Evolutionary conservation across 2,888 invertebrate genomes (phyloP), one percentile per base, ranked within the genome.

Genomic region (Pantelozetes paolii): DNA sequence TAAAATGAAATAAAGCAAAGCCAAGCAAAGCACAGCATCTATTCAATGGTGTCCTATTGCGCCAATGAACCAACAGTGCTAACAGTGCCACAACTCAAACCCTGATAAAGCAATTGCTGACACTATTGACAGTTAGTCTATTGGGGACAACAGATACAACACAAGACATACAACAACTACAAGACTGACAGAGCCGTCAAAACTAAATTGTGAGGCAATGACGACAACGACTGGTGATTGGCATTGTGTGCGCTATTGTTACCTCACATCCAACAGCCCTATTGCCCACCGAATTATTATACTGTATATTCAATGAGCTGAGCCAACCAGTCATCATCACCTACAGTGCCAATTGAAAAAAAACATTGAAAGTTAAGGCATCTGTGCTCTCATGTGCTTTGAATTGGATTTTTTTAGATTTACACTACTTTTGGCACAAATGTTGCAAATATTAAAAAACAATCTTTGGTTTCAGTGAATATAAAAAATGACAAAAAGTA

Each of bases 31-130:
- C 62, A 62, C 62, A 62, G 62, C 62, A 62, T 62, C 62, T 8
- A 64, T 36, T 64, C 64, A 64, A 64, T 64, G 64, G 64, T 64
- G 64, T 64, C 64, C 64, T 64, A 64, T 64, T 64, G 64, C 64
- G 64, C 64, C 18, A 30, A 2, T 59, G 59, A 8, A 20, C 50
- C 59, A 59, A 59, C 48, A 15, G 18, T 57, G 57, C 57, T 36
- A n/a, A n/a, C n/a, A n/a, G n/a, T n/a, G n/a, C 57, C 8, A 57
- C 64, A 64, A 36, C 64, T 64, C 8, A 3, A 36, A n/a, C 20
- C 2, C 30, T 32, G 40, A 64, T 64, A 64, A 64, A 64, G 64
- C 64, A 64, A 64, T 64, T 64, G 64, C 64, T 64, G 59, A 59
- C 59, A 59, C 15, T 28, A 28, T 59, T 64, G 64, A 64, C 64